Percentiles rank a stretch among this genome's conserved stretches.
phyloP scores from a whole-genome alignment of 2,888 invertebrate genomes.

The Synanthedon andrenaeformis region DNA sequence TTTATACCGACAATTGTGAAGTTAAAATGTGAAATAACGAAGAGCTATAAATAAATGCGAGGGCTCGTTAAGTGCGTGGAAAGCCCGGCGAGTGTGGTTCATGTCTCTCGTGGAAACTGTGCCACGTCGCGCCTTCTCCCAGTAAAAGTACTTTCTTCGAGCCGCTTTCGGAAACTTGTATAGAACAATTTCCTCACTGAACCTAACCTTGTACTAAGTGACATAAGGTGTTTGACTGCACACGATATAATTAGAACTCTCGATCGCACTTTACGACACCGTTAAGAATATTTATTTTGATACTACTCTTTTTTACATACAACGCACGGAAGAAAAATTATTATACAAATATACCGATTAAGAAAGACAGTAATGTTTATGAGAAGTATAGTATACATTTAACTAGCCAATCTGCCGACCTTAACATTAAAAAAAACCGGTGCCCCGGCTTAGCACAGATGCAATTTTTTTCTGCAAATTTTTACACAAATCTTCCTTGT shows the following conservation, averaged over 20 bases:
- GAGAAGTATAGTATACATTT: no score
- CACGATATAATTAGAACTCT: constrained; percentile 45
- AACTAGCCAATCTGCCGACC: no score
- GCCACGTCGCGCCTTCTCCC: constrained; percentile 53
- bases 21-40: neutral
- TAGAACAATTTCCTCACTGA: constrained; percentile 48
- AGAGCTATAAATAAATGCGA: neutral
- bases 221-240: constrained; percentile 49
- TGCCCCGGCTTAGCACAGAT: no score
- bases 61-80: constrained; percentile 40
- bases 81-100: constrained; percentile 24
- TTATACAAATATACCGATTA: no score
- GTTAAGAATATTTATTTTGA: no score
- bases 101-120: constrained; percentile 57
- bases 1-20: no score
- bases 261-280: neutral
- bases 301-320: no score
- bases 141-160: constrained; percentile 70
- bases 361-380: no score
- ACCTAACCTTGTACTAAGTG: constrained; percentile 58
- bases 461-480: no score
- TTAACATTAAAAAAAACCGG: no score
- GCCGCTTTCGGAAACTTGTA: constrained; percentile 65
- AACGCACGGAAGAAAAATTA: no score
- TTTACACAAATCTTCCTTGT: no score